Conservation (phyloP, 2,113 vertebrate species). For the Anser cygnoides region DNA sequence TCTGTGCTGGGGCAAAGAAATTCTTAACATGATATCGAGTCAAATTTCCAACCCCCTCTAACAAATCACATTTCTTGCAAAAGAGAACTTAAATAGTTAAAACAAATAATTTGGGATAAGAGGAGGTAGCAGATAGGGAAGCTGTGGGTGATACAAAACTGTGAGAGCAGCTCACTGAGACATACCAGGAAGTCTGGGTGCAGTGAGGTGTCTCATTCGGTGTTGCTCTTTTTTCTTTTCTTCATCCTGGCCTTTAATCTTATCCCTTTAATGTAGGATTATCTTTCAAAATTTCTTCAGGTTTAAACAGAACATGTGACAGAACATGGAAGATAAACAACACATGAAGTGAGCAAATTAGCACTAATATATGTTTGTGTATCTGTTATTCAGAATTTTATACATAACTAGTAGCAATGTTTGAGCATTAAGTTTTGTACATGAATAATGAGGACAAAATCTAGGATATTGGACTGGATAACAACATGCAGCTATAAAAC, state of each 20-base stretch:
- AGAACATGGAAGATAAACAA: neutral
- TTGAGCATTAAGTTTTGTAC: neutral
- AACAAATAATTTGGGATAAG: neutral
- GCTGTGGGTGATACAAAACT: neutral
- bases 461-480: neutral
- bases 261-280: neutral
- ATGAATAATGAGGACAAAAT: neutral
- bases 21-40: no score
- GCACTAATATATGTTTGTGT: neutral
- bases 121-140: neutral
- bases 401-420: neutral
- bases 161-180: accelerated
- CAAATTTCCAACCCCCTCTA: no score
- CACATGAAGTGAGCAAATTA: neutral
- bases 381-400: neutral
- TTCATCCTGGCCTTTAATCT: neutral
- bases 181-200: neutral
- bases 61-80: no score
- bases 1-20: neutral
- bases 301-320: constrained; percentile 2
- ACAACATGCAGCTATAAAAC: neutral
- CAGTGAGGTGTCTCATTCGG: neutral
- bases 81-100: neutral
- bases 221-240: neutral
- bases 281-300: neutral